Conservation (phyloP, 2,888 invertebrate genomes). For the Phania funesta region DNA sequence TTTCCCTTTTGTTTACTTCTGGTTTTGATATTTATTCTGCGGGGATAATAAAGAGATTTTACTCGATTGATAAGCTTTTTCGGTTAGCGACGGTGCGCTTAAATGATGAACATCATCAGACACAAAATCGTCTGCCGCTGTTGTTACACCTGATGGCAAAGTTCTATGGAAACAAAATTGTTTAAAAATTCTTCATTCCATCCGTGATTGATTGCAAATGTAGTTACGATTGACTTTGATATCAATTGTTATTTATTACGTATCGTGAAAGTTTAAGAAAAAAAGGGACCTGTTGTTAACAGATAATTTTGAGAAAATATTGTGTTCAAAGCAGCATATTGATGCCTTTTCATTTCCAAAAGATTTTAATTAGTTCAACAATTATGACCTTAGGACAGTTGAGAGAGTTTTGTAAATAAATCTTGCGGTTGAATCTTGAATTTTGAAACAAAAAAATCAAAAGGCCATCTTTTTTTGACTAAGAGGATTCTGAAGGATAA, state of each 20-base stretch:
- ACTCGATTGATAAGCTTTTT: conserved; percentile 51
- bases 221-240: conserved; percentile 5
- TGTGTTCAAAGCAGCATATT: too few species aligned
- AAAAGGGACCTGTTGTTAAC: too few species aligned
- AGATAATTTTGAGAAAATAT: too few species aligned
- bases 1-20: conserved; percentile 5
- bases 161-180: background rate
- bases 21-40: conserved; percentile 10
- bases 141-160: background rate
- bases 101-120: conserved; percentile 21
- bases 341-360: too few species aligned
- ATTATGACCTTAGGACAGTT: too few species aligned
- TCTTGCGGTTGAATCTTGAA: too few species aligned
- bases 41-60: conserved; percentile 59
- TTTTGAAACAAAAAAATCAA: too few species aligned
- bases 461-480: too few species aligned
- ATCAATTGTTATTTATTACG: conserved; percentile 35
- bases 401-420: too few species aligned
- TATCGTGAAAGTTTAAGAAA: background rate
- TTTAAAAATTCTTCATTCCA: background rate
- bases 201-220: conserved; percentile 47
- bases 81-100: conserved; percentile 49
- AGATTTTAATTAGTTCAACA: too few species aligned
- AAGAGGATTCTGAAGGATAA: too few species aligned
- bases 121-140: conserved; percentile 6